Base-by-base conservation (phyloP, 2,888 invertebrate genomes). In the Lucinisca nassula region DNA sequence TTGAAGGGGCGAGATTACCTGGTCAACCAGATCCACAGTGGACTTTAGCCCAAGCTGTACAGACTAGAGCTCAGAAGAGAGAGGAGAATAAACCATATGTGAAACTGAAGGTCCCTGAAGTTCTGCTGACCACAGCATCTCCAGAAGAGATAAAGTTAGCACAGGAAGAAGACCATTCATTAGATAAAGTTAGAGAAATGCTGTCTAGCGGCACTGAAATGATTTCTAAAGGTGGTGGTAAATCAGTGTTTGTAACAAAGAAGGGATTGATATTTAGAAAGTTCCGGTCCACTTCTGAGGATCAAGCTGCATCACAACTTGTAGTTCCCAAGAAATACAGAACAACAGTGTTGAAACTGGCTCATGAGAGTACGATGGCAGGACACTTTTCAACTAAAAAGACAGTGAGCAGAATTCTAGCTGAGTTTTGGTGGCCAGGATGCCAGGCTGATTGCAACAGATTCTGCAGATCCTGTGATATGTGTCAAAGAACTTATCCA, bases 371-470 rank as follows among this genome's bases (percentile, higher is more conserved):
- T 24, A 82, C 85, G 14, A 51, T 91, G 72, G 61, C 76, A 17
- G 79, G 83, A 1, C 83, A 83, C 24, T 14, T 79, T 10, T 78
- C 45, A 0, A 55, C 40, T 12, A 79, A 45, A 17, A 27, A 37
- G 17, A 79, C 83, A 1, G 12, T 45, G 4, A 21, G 14, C 17
- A 83, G 37, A 55, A 32, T 83, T 0, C 14, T 79, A 12, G 76
- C 73, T 17, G 76, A 79, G n/a, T 91, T 92, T 49, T 91, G 82
- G 49, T 92, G 91, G 88, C 91, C 90, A 21, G 87, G 87, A 1
- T 40, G 84, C 0, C 38, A 70, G 12, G 85, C 89, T 73, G 83
- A 35, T 67, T 87, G 10, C n/a, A 78, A 58, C 4, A 67, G 87
- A 10, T 89, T 32, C 40, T 90, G 89, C 38, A 35, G 67, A 45